These are phyloP conservation scores for Acromyrmex charruanus DNA, from an alignment of 1,140 invertebrate genomes.

Conservation along the genomic window DNA sequence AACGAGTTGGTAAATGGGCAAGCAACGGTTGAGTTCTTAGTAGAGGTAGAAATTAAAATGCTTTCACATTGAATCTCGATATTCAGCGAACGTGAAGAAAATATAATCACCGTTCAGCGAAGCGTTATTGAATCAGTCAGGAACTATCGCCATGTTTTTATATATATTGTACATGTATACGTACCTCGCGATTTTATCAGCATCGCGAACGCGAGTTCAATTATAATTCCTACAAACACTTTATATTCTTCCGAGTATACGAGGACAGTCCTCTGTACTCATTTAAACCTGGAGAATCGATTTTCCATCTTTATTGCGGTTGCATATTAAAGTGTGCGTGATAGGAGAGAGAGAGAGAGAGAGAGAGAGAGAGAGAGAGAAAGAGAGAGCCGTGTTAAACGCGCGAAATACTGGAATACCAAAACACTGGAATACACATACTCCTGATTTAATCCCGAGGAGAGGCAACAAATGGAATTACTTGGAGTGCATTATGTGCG, in stretches of 20 bases:
- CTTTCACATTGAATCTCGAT: slow-evolving; percentile 35
- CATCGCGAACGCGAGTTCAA: neutral
- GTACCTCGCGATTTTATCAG: neutral
- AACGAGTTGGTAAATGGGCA: slow-evolving; percentile 14
- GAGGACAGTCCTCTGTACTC: neutral
- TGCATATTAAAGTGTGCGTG: neutral
- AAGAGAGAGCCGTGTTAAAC: neutral
- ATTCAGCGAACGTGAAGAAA: slow-evolving; percentile 24
- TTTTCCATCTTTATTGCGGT: neutral
- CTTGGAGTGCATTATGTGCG: slow-evolving; percentile 44
- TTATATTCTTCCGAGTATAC: neutral
- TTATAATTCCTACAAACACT: neutral
- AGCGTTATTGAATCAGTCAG: slow-evolving; percentile 17
- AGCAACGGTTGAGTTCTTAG: slow-evolving; percentile 35
- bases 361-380: too few species aligned
- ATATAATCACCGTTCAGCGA: slow-evolving; percentile 28
- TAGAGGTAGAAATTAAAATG: slow-evolving; percentile 46
- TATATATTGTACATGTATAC: neutral
- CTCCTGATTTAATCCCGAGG: slow-evolving; percentile 22
- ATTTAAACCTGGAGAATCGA: neutral
- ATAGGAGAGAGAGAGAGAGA: too few species aligned
- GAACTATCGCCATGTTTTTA: neutral
- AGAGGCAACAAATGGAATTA: slow-evolving; percentile 41
- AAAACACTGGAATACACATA: neutral
- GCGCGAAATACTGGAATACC: too few species aligned